Base-by-base conservation (phyloP, 2,888 invertebrate species). In the Cordilura impudica region DNA sequence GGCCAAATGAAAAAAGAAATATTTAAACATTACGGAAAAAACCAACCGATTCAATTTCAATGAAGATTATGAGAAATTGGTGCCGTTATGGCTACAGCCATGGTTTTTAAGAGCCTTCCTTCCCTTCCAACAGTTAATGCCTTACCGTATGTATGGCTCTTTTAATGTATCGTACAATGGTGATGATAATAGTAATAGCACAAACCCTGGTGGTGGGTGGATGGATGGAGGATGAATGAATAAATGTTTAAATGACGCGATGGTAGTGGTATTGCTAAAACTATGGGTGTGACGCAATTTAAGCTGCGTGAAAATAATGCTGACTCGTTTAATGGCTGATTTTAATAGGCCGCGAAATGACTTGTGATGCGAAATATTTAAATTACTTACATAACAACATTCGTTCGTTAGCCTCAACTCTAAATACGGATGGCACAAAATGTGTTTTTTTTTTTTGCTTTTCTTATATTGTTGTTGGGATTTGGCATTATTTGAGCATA, bases 341-440 rank as follows among this genome's bases (percentile, higher is more conserved):
- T 82, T 83, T 82, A 81, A 82, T 83, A 81, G 83, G 81, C 83
- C 81, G 83, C 82, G 82, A 82, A 83, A 82, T 82, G 81, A 79
- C 67, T 81, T 81, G 80, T 67, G 79, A 82, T 77, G 77, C 69
- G 73, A 78, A 78, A 73, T 77, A 81, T 81, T 79, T 71, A 77
- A 81, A 82, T 81, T 69, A 77, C 74, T 73, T 69, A 63, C 76
- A 74, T 69, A 70, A 70, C n/a, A n/a, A n/a, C 54, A 77, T 81
- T 81, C 73, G 76, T 72, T 63, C 49, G 10, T 39, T 69, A 26
- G 58, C n/a, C 12, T 39, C 12, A 39, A 39, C n/a, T 39, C n/a
- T 39, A 39, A n/a, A 35, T 39, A 58, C 26, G 23, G 31, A 47
- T 8, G 26, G n/a, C n/a, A n/a, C n/a, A n/a, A 14, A 51, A 14